Base-by-base conservation (phyloP, 2,888 invertebrate genomes). In the Limnephilus auricula region DNA sequence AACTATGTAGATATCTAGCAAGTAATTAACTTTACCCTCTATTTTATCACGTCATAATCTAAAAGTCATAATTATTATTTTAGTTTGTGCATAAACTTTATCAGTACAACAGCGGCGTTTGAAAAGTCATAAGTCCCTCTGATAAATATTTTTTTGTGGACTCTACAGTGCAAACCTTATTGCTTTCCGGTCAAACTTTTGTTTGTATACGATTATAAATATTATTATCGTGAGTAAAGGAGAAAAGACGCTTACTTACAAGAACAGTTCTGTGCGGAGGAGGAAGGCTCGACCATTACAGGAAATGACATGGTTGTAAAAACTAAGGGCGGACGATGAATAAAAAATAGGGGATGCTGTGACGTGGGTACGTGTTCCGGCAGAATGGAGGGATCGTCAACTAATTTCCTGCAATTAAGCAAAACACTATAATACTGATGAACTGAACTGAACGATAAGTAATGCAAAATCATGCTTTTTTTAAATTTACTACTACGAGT, bases 241-340 rank as follows among this genome's bases (percentile, higher is more conserved):
- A 40, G 85, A 85, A 13, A 85, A 85, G 85, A 84, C 13, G 40
- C 45, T 85, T 30, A 40, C 85, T 40, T 85, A 85, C 45, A 13
- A 40, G 32, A 40, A 40, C n/a, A 34, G 37, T 88, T 90, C 87
- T 90, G 13, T n/a, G 89, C 89, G 90, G 89, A 37, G 88, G 91
- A 91, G 88, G 90, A 34, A 84, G 78, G 79, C 34, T 65, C 45
- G 50, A 90, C 93, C 91, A 92, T 93, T 92, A 91, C 90, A 85
- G 91, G 91, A 92, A 93, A 93, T 92, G 93, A 93, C 93, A 88
- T 90, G 93, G 92, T 84, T 92, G 91, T 93, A 92, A 93, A 93
- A 93, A 93, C 92, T 92, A 93, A 93, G 92, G 91, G 91, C 89
- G 85, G 79, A 86, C 91, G 84, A 91, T 92, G 92, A 92, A 89